These are phyloP conservation scores for Boloria euphrosyne DNA, from an alignment of 2,888 invertebrate species.

Conservation along the genomic window DNA sequence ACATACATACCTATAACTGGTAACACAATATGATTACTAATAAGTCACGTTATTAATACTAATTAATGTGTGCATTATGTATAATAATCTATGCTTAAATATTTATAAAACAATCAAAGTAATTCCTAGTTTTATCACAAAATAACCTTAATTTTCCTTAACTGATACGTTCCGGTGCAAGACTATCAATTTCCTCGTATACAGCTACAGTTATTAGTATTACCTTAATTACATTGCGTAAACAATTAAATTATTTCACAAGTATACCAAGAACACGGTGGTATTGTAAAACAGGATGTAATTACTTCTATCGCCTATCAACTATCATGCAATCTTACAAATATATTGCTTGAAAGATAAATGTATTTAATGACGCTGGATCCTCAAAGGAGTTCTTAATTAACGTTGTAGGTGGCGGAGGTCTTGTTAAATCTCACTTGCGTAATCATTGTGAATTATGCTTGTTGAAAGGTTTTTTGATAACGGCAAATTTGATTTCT, in stretches of 20 bases:
- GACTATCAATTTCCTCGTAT: not conserved
- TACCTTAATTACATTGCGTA: constrained; percentile 16
- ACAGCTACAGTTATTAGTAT: constrained; percentile 11
- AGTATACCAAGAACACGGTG: constrained; percentile 30
- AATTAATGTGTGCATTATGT: no score
- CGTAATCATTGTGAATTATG: not conserved
- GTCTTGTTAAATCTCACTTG: not conserved
- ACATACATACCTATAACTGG: no score
- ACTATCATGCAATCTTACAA: constrained; percentile 33
- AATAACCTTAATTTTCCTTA: not conserved
- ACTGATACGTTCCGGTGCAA: not conserved
- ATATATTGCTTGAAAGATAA: constrained; percentile 36
- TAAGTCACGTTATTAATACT: no score
- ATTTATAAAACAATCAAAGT: no score
- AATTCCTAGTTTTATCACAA: no score
- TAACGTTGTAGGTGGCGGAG: constrained; percentile 28
- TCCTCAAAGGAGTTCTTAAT: constrained; percentile 31
- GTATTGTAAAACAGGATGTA: constrained; percentile 34
- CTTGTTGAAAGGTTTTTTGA: no score
- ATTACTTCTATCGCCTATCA: constrained; percentile 33
- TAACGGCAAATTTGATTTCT: no score
- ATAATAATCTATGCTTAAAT: no score
- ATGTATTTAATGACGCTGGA: constrained; percentile 34
- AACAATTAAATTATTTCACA: constrained; percentile 33
- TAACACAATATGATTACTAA: no score